These are phyloP conservation scores for Galleria mellonella DNA, from an alignment of 1,140 invertebrate genomes.

Conservation along the genomic window DNA sequence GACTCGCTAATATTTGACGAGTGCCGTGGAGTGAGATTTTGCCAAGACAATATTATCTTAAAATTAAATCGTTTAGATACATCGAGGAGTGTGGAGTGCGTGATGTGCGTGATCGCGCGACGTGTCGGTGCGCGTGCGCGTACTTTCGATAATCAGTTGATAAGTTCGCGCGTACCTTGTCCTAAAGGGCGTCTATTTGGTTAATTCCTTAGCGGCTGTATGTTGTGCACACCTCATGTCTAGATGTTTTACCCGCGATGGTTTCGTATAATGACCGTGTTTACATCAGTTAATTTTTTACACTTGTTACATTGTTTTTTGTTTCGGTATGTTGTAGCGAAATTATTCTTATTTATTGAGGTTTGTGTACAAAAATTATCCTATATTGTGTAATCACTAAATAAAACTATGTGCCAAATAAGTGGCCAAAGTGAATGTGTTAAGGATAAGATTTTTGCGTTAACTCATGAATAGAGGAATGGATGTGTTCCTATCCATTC, in stretches of 20 bases:
- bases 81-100: conserved; percentile 32
- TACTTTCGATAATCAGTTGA: neutral
- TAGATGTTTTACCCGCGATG: conserved; percentile 11
- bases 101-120: conserved; percentile 22
- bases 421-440: conserved; percentile 26
- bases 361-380: conserved; percentile 30
- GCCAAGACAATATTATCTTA: conserved; percentile 71
- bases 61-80: conserved; percentile 50
- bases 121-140: conserved; percentile 6
- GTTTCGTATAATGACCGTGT: conserved; percentile 5
- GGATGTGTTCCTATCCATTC: conserved; percentile 44
- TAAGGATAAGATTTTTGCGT: conserved; percentile 32
- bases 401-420: conserved; percentile 35
- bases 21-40: conserved; percentile 70
- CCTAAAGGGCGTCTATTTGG: conserved; percentile 9
- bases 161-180: conserved; percentile 1
- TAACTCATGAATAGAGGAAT: conserved; percentile 30
- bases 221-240: conserved; percentile 26
- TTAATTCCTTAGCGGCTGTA: conserved; percentile 19
- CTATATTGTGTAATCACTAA: conserved; percentile 26
- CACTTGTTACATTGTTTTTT: neutral
- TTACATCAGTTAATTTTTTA: too few species aligned
- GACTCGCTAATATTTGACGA: conserved; percentile 64
- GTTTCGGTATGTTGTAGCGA: neutral
- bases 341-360: conserved; percentile 1